Evolutionary conservation across 2,113 vertebrate species (phyloP), one percentile per base, ranked within the genome.

Genomic region (Channa maculata): DNA sequence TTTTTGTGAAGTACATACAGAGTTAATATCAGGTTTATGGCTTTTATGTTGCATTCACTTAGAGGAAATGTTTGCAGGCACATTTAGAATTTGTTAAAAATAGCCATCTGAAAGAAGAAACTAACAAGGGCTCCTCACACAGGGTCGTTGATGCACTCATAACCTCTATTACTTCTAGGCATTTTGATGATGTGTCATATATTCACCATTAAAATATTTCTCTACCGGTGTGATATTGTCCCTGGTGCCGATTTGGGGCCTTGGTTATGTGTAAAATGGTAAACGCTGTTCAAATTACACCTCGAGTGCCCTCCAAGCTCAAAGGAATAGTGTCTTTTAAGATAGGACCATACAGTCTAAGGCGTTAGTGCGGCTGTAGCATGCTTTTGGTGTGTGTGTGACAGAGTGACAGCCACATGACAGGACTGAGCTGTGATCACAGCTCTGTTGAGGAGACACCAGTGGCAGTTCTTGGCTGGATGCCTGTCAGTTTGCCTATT

Each of bases 401-500:
- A 59, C 46, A 84, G 88, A 83, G 63, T 86, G 89, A 92, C 85
- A 90, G 88, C 82, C 90, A 75, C 82, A 87, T 86, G 91, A 88
- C 87, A 92, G 85, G 77, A 61, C 71, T 77, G 84, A 72, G 80
- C 84, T 82, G 86, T 86, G 89, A 91, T 90, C 88, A 86, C 86
- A 86, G 80, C 83, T 88, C 81, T 83, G 78, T 78, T 76, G 77
- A 84, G 77, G 78, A 89, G 80, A 84, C 83, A 80, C 55, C 54
- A 46, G 64, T 82, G 86, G 79, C 88, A 74, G 77, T 37, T 78
- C 57, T 79, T 83, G 82, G 77, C 76, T 88, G 69, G 82, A 79
- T 85, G 84, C 77, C 83, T 89, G 87, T 92, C 87, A 88, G 83
- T 89, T 78, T 89, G 90, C 86, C 83, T 89, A 43, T 77, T 74